Conservation (phyloP, 35 echinoderm and acorn worm species). For the Heliocidaris erythrogramma region DNA sequence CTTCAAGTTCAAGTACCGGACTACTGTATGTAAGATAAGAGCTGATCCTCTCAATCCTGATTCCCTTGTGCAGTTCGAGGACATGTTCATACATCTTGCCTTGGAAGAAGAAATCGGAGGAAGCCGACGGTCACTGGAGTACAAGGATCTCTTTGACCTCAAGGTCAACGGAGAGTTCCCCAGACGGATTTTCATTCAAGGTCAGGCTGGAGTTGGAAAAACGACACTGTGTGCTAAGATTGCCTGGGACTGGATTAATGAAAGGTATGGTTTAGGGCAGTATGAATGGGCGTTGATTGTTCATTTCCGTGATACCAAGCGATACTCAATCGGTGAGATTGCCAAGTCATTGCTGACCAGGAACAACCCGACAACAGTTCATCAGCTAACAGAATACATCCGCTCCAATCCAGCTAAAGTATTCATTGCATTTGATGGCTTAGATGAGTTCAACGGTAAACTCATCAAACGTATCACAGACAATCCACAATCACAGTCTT, state of each 20-base stretch:
- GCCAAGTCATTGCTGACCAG: not conserved
- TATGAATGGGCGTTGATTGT: not conserved
- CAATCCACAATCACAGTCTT: no score
- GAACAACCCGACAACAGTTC: not conserved
- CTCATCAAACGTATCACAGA: no score
- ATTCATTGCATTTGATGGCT: not conserved
- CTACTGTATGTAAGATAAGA: not conserved
- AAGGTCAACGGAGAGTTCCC: not conserved
- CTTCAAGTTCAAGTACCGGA: not conserved
- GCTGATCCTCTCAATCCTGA: not conserved
- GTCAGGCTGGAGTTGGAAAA: not conserved
- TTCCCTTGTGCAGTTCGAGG: not conserved
- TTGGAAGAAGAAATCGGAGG: not conserved
- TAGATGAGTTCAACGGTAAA: slow-evolving; percentile 19
- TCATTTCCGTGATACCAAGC: not conserved
- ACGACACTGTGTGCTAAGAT: not conserved
- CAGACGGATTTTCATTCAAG: not conserved
- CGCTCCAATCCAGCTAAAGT: not conserved
- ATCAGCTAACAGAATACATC: not conserved
- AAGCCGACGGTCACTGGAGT: not conserved
- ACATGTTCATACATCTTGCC: slow-evolving; percentile 1
- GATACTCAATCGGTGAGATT: not conserved
- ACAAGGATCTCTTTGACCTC: not conserved
- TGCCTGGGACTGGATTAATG: slow-evolving; percentile 1
- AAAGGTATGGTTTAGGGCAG: not conserved